These are phyloP conservation scores for Zoanthus solanderi DNA, from an alignment of 92 coral and sea anemone species.

Conservation along the genomic window DNA sequence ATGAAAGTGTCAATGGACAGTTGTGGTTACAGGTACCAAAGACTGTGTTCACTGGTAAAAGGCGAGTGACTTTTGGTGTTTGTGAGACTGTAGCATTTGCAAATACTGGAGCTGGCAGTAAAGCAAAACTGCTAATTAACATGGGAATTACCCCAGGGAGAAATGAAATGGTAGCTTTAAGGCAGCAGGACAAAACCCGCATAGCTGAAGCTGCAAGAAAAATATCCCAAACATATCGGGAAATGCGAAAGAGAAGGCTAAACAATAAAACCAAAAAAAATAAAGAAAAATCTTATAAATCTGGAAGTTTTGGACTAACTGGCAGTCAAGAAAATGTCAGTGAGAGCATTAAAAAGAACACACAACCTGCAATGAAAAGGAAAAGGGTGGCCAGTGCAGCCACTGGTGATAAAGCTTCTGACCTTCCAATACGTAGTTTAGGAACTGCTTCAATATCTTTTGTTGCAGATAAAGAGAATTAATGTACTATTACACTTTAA, in stretches of 20 bases:
- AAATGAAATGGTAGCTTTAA: conserved; percentile 54
- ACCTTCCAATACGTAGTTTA: not conserved
- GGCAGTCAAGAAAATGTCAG: no score
- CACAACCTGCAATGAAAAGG: no score
- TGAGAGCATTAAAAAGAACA: no score
- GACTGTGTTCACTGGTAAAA: conserved; percentile 64
- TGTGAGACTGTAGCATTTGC: conserved; percentile 65
- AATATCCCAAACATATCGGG: no score
- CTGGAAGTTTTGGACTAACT: no score
- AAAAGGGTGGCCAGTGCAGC: not conserved
- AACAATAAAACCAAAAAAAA: no score
- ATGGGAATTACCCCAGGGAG: conserved; percentile 52
- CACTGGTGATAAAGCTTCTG: not conserved
- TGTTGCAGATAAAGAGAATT: not conserved
- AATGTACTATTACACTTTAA: not conserved
- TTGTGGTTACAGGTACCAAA: conserved; percentile 68
- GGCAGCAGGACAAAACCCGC: conserved; percentile 9
- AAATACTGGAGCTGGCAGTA: conserved; percentile 75
- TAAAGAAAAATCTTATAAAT: no score
- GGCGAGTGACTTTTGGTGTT: conserved; percentile 57
- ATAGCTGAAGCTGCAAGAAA: no score
- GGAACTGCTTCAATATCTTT: not conserved
- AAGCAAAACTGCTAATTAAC: conserved; percentile 62
- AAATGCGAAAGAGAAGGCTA: no score
- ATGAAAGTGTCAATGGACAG: conserved; percentile 73